Evolutionary conservation across 2,113 vertebrate species (phyloP), one percentile per base, ranked within the genome.

Genomic region (Strix aluco): DNA sequence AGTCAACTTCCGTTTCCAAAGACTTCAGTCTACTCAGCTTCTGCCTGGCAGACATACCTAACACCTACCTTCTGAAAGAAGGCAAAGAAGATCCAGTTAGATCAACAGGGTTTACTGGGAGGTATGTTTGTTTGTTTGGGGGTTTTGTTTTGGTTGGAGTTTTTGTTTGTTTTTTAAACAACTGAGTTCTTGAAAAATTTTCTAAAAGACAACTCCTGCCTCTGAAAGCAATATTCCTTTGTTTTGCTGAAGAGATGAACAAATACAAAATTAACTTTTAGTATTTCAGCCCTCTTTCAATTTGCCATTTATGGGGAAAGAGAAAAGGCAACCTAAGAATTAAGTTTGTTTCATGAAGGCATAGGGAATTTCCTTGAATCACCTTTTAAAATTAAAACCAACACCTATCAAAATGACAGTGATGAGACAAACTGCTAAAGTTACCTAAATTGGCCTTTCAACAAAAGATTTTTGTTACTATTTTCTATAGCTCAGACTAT

Each of bases 201-300:
- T 87, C 82, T 92, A 91, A 94, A 97, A 97, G 83, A 88, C 80
- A 94, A 94, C 17, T 78, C 67, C 88, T 91, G 73, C 73, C 81
- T 95, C 88, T 66, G 69, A 97, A 96, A 96, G 86, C 54, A 44
- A 96, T 72, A 97, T 54, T 96, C 65, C 75, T 94, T 78, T 67
- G 59, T 85, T 92, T 94, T 97, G 67, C 88, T 92, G 81, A 97
- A 96, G 34, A 97, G 96, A 96, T 62, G 72, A 97, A 96, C 71
- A 96, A 90, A 92, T 75, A 86, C 52, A 69, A 66, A 92, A 96
- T 91, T 94, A 97, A 84, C 82, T 95, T 97, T 15, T 34, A 90
- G 23, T 70, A 95, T 66, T 92, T 89, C 57, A 91, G 23, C 9
- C 15, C 63, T 96, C 72, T 97, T 95, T 90, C 46, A 93, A 90